Evolutionary conservation across 2,797 vertebrate genomes (phyloP), one percentile per base, ranked within the genome.

Genomic region (Manis crassicaudata): DNA sequence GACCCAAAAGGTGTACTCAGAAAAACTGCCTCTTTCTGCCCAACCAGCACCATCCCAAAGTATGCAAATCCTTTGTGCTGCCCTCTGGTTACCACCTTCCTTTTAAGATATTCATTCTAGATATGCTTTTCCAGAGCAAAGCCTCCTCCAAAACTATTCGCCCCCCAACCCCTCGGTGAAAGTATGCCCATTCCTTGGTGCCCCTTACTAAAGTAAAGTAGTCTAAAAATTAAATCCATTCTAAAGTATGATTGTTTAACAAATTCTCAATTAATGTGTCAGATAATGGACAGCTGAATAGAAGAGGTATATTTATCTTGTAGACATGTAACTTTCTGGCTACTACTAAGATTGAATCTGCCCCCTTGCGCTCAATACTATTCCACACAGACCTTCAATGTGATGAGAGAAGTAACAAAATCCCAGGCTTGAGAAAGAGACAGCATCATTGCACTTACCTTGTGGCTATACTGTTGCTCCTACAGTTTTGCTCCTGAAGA

Each of bases 191-290:
- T 72, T 96, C 50, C 54, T 79, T 94, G 37, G 20, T 25, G 40
- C 43, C 90, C 40, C n/a, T 60, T 75, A 68, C 63, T 86, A 95
- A 93, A 92, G 35, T 65, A 92, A 73, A 62, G 18, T 43, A 16
- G 8, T 77, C 54, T 92, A 68, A 56, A 90, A 88, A 9, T 81
- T 89, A 70, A 82, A 84, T 63, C 65, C 13, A 73, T 58, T 14
- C 58, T 52, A 88, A 77, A 54, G 17, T 63, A 35, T 35, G 35
- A 32, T 68, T 52, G 13, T 62, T 84, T 56, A 32, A 85, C 83
- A 94, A 81, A 75, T 8, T 50, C 85, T 93, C 72, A 81, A 0
- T 58, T 25, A 20, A 32, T 70, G 50, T 68, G 35, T 88, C 29
- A 70, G 17, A 54, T n/a, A 23, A 8, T 6, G 6, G 14, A 25